Conservation (phyloP, 2,888 invertebrate genomes). For the Calameuta pallipes region DNA sequence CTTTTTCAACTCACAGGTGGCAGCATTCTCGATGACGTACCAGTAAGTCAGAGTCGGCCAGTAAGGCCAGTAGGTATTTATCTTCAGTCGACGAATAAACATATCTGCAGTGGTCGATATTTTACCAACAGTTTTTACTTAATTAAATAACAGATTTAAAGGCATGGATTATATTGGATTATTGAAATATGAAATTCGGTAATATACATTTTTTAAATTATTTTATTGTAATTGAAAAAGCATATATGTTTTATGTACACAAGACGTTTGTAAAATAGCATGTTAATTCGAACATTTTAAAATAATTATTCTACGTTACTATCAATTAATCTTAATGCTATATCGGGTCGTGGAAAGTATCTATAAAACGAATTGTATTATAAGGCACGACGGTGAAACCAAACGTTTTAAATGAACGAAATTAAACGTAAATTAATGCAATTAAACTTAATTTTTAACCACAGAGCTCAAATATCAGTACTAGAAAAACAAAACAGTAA, state of each 20-base stretch:
- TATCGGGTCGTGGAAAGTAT: conserved; percentile 42
- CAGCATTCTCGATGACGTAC: background rate
- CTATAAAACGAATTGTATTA: conserved; percentile 33
- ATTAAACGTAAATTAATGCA: background rate
- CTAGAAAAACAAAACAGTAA: conserved; percentile 1
- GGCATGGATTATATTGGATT: background rate
- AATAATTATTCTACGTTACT: conserved; percentile 41
- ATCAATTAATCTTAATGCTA: conserved; percentile 23
- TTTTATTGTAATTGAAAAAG: background rate
- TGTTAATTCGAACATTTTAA: conserved; percentile 50
- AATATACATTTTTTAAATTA: background rate
- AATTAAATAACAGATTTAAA: background rate
- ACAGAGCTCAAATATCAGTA: background rate
- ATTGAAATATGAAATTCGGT: background rate
- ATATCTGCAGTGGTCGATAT: background rate
- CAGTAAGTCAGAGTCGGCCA: background rate
- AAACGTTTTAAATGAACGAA: conserved; percentile 15
- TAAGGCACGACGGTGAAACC: conserved; percentile 42
- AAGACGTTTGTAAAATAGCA: conserved; percentile 51
- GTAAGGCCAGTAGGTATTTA: background rate
- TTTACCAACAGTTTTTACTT: background rate
- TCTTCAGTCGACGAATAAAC: background rate
- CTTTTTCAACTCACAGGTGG: background rate
- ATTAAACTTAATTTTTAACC: background rate
- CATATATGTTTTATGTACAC: conserved; percentile 4